phyloP scores from a whole-genome alignment of 2,888 invertebrate genomes.

The Drosophila koepferae region DNA sequence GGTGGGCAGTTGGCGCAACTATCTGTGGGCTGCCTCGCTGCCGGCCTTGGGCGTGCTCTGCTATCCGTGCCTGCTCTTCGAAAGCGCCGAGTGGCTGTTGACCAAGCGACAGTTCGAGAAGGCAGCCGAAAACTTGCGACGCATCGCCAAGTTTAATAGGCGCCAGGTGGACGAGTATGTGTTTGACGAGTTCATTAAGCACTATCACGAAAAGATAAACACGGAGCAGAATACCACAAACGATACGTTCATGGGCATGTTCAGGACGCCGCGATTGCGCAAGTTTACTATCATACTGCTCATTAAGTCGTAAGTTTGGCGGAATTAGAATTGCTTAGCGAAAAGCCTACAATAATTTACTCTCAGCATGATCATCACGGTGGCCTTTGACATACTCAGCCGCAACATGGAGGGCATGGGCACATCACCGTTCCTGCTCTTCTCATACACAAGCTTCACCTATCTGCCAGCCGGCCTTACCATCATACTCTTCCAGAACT shows the following conservation, averaged over 20 bases:
- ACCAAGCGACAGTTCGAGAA: constrained; percentile 86
- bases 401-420: constrained; percentile 87
- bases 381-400: constrained; percentile 87
- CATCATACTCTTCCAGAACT: constrained; percentile 83
- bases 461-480: constrained; percentile 86
- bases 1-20: constrained; percentile 86
- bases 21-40: constrained; percentile 86
- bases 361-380: constrained; percentile 86
- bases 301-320: constrained; percentile 87
- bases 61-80: constrained; percentile 87
- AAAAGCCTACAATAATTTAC: background rate
- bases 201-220: constrained; percentile 67
- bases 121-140: constrained; percentile 86
- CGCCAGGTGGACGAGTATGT: constrained; percentile 84
- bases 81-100: constrained; percentile 88
- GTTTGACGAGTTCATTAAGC: constrained; percentile 84
- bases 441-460: constrained; percentile 86
- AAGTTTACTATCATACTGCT: constrained; percentile 86
- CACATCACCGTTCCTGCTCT: constrained; percentile 86
- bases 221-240: constrained; percentile 51
- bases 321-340: background rate
- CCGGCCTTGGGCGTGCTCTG: constrained; percentile 85
- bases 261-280: constrained; percentile 86
- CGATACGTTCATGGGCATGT: constrained; percentile 85
- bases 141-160: constrained; percentile 86